Conservation (phyloP, 2,113 vertebrate species). For the Aplodontia rufa region DNA sequence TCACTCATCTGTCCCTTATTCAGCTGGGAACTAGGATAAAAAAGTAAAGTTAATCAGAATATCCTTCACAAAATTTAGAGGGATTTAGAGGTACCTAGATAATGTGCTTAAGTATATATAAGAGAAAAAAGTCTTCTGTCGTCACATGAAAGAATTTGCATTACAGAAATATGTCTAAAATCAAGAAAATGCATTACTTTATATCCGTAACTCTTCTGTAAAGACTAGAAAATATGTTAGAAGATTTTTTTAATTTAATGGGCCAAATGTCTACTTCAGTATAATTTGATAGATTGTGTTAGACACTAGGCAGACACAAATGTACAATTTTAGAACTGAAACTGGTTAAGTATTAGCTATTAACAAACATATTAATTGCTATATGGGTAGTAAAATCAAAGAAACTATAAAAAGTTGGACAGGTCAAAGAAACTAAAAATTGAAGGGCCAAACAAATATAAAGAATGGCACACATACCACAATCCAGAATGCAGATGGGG, state of each 20-base stretch:
- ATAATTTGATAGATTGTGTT: background rate
- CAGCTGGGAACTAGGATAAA: background rate
- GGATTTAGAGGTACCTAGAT: background rate
- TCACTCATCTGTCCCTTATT: background rate
- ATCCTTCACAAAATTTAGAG: background rate
- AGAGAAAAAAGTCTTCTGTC: background rate
- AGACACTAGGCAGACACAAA: background rate
- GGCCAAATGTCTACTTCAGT: background rate
- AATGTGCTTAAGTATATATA: background rate
- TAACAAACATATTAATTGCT: background rate
- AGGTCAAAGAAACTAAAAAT: background rate
- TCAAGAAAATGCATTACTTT: background rate
- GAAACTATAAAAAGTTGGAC: background rate
- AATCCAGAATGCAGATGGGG: background rate
- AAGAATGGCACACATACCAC: background rate
- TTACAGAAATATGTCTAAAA: background rate
- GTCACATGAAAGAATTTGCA: background rate
- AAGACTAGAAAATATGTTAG: background rate
- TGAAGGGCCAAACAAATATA: background rate
- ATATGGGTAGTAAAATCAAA: background rate
- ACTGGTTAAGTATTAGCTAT: background rate
- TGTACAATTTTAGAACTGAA: background rate
- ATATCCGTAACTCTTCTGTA: background rate
- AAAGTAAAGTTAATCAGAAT: constrained; percentile 28
- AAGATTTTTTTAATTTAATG: background rate